Evolutionary conservation across 2,113 vertebrate species (phyloP), one percentile per base, ranked within the genome.

Genomic region (Percopsis transmontana): DNA sequence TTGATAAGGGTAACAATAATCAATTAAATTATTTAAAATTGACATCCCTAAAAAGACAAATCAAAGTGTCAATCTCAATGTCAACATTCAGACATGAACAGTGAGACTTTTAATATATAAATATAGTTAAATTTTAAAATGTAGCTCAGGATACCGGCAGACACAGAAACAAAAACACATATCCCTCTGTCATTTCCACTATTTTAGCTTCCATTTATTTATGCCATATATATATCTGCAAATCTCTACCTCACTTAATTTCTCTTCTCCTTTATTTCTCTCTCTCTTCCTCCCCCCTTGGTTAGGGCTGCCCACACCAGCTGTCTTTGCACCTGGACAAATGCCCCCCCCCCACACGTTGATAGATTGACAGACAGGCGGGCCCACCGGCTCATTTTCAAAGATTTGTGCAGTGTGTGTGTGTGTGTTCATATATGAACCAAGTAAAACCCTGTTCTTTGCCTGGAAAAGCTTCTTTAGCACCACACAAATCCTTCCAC

Each of bases 301-400:
- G 84, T 76, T 74, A 61, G 79, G 83, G 90, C 69, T 79, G 81
- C 85, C 85, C 89, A 84, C 82, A 88, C 87, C 90, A 92, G 91
- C 90, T 92, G 91, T 91, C 90, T 85, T 72, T 90, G 92, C 90
- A 91, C 91, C 91, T 91, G 91, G 87, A 89, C 80, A 59, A 80
- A 62, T 88, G 74, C 76, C 82, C 81, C 80, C 70, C 48, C 54
- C 60, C 40, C 63, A 12, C 21, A 10, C 23, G 3, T 56, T 18
- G 58, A 33, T 58, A 62, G 48, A 64, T 42, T 53, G 58, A 70
- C 53, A 21, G 48, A 58, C 59, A 76, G 3, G 24, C 58, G 41
- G 56, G 55, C 68, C 62, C 64, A 64, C 57, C 41, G 27, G 53
- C 60, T 16, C 57, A 76, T 45, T 45, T 21, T 47, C 27, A 48